phyloP scores from a whole-genome alignment of 2,888 invertebrate species.

The Cantharis rufa region DNA sequence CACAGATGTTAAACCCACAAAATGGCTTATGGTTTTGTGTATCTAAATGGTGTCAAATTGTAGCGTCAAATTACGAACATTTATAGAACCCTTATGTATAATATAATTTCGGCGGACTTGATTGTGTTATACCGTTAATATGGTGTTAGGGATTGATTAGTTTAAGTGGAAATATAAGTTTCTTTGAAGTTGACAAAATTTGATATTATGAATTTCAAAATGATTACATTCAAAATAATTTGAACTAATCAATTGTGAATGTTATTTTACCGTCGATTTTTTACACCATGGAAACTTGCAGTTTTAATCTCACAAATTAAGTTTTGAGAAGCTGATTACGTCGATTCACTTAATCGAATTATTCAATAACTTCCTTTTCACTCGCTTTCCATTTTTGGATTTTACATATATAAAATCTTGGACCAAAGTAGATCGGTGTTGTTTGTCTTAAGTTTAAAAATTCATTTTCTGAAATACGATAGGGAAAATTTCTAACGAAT shows the following conservation, averaged over 20 bases:
- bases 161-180: background rate
- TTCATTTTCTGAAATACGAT: background rate
- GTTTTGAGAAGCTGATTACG: background rate
- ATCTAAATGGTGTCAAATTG: slow-evolving; percentile 4
- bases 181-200: background rate
- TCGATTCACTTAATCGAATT: background rate
- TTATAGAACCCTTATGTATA: background rate
- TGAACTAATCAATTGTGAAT: background rate
- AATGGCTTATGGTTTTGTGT: slow-evolving; percentile 6
- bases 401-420: background rate
- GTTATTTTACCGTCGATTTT: background rate
- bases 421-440: background rate
- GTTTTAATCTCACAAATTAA: background rate
- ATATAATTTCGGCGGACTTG: slow-evolving; percentile 2
- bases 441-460: background rate
- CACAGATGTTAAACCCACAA: slow-evolving; percentile 4
- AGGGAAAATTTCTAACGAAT: background rate
- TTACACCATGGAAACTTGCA: background rate
- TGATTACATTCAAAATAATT: background rate
- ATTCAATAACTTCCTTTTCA: background rate
- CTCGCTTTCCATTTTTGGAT: background rate
- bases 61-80: background rate
- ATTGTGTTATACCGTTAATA: background rate
- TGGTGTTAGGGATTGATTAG: background rate
- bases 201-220: background rate